A percentile compares a stretch with the other conserved stretches of the same genome.
phyloP scores from a whole-genome alignment of 23 tunicate genomes.

The Styela clava region DNA sequence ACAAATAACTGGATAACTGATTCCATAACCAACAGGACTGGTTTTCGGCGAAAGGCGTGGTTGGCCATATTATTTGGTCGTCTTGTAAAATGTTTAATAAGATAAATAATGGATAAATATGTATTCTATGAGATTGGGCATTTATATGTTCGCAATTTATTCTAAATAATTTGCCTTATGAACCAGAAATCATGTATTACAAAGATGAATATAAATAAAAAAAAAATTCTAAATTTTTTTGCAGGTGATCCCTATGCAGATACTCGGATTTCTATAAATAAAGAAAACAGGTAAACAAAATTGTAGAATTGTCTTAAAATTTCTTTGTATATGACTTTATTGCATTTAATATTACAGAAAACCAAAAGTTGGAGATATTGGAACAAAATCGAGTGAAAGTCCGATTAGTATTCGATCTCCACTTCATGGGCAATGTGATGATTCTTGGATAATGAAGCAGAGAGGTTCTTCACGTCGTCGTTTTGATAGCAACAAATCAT shows the following conservation, averaged over 20 bases:
- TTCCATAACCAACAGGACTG: too few relatives aligned
- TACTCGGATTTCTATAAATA: not conserved
- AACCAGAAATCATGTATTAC: too few relatives aligned
- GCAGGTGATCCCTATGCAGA: not conserved
- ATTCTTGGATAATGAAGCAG: conserved; percentile 21
- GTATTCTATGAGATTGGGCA: too few relatives aligned
- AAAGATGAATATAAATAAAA: too few relatives aligned
- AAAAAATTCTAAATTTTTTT: not conserved
- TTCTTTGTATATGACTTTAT: not conserved
- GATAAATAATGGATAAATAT: too few relatives aligned
- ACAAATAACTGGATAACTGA: too few relatives aligned
- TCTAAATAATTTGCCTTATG: too few relatives aligned
- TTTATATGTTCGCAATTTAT: too few relatives aligned
- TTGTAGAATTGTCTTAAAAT: too few relatives aligned
- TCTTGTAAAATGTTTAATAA: too few relatives aligned
- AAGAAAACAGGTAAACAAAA: not conserved
- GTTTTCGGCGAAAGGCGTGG: too few relatives aligned
- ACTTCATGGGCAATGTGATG: conserved; percentile 17
- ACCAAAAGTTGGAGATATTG: not conserved
- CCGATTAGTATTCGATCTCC: conserved; percentile 17
- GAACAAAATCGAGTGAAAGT: not conserved
- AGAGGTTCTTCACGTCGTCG: conserved; percentile 11
- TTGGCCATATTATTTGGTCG: too few relatives aligned
- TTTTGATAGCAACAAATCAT: not conserved
- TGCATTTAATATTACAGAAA: not conserved